Evolutionary conservation across 2,888 invertebrate genomes (phyloP).

Genomic region (Coleophora deauratella): DNA sequence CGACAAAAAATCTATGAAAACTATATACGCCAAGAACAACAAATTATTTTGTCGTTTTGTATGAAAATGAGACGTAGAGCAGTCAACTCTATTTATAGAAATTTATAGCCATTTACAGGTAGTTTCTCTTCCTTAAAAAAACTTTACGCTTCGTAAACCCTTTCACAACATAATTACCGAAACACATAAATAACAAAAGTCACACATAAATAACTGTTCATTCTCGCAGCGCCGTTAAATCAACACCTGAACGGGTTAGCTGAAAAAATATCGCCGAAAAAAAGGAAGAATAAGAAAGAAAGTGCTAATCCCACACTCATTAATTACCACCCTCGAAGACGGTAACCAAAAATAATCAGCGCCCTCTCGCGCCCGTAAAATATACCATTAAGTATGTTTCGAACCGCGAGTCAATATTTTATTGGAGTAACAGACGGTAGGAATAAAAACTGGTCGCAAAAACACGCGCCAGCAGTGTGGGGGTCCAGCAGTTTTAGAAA

Average conservation of each 20-base stretch:
- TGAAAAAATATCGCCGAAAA: conserved; percentile 16
- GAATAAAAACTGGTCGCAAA: conserved; percentile 24
- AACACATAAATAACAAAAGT: not conserved
- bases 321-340: conserved; percentile 34
- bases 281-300: conserved; percentile 32
- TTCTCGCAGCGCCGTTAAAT: conserved; percentile 8
- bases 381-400: conserved; percentile 28
- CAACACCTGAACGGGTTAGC: conserved; percentile 30
- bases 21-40: no score
- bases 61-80: no score
- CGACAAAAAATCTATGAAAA: no score
- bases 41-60: no score
- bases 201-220: conserved; percentile 2
- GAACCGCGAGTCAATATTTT: conserved; percentile 25
- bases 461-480: conserved; percentile 10
- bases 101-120: no score
- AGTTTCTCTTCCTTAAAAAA: no score
- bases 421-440: conserved; percentile 23
- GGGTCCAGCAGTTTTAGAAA: not conserved
- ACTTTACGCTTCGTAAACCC: no score
- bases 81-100: no score
- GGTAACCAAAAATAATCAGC: conserved; percentile 31
- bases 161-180: no score
- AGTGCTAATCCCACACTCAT: conserved; percentile 45
- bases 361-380: conserved; percentile 25